Evolutionary conservation across 64 coral and sea anemone genomes (phyloP).

Genomic region (Cladopsammia gracilis): DNA sequence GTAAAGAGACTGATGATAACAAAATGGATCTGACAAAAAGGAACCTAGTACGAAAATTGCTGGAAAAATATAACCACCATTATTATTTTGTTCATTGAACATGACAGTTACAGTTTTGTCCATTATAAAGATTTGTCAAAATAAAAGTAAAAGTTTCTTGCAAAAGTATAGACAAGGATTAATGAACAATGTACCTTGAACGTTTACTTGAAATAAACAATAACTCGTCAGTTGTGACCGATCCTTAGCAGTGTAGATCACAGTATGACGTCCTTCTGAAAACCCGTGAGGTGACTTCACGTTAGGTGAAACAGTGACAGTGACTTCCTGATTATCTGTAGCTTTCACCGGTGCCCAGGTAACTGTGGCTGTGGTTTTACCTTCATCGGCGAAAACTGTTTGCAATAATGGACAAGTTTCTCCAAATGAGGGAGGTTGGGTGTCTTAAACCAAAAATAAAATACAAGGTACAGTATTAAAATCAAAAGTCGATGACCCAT

Average conservation of each 20-base stretch:
- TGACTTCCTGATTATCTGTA: constrained; percentile 58
- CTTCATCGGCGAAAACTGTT: constrained; percentile 50
- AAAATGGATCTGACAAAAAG: too few species aligned
- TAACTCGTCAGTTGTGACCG: background rate
- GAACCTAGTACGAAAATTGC: too few species aligned
- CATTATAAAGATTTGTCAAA: too few species aligned
- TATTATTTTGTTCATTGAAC: too few species aligned
- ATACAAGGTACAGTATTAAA: too few species aligned
- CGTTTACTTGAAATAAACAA: constrained; percentile 53
- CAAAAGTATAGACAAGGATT: too few species aligned
- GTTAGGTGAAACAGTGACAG: background rate
- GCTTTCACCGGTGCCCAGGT: constrained; percentile 53
- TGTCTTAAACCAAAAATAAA: background rate
- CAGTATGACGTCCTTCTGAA: constrained; percentile 37
- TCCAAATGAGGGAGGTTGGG: constrained; percentile 27
- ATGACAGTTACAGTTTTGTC: too few species aligned
- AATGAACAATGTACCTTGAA: constrained; percentile 25
- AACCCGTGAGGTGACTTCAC: constrained; percentile 45
- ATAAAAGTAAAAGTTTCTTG: too few species aligned
- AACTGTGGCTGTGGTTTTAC: constrained; percentile 51
- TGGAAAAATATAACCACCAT: too few species aligned
- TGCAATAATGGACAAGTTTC: constrained; percentile 19
- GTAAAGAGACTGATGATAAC: too few species aligned
- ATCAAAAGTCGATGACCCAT: too few species aligned
- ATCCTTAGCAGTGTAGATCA: constrained; percentile 64